Conservation (phyloP, 2,797 vertebrate species). For the Eulemur coronatus region DNA sequence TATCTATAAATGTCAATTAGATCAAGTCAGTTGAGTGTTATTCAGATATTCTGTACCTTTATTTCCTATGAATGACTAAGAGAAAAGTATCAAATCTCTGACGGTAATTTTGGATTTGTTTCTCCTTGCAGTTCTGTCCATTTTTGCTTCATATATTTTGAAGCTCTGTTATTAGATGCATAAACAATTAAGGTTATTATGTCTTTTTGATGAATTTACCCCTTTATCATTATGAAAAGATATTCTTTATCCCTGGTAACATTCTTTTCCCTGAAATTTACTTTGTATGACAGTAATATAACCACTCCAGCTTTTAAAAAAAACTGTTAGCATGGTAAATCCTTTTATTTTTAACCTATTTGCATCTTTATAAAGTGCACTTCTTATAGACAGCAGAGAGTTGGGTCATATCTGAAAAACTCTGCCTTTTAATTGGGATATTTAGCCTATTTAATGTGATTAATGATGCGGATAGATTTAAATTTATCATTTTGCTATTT, state of each 20-base stretch:
- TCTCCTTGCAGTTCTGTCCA: not conserved
- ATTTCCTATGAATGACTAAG: not conserved
- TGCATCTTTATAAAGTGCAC: not conserved
- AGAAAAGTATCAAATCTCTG: not conserved
- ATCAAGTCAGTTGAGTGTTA: not conserved
- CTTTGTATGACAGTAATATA: not conserved
- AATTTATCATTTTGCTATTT: not conserved
- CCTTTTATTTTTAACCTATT: not conserved
- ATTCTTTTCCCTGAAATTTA: conserved; percentile 24
- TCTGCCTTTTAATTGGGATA: not conserved
- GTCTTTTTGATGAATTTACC: not conserved
- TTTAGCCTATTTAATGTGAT: not conserved
- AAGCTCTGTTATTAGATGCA: not conserved
- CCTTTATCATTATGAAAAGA: not conserved
- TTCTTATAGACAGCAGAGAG: not conserved
- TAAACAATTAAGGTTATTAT: not conserved
- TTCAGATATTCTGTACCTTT: not conserved
- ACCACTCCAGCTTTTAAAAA: not conserved
- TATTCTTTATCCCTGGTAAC: not conserved
- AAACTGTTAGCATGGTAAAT: not conserved
- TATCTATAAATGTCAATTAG: not conserved
- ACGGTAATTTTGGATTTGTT: not conserved
- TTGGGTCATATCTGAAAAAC: not conserved
- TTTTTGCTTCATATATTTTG: not conserved
- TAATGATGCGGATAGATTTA: not conserved